Evolutionary conservation across 2,797 vertebrate genomes (phyloP), one percentile per base, ranked within the genome.

Genomic region (Alfaro cultratus): DNA sequence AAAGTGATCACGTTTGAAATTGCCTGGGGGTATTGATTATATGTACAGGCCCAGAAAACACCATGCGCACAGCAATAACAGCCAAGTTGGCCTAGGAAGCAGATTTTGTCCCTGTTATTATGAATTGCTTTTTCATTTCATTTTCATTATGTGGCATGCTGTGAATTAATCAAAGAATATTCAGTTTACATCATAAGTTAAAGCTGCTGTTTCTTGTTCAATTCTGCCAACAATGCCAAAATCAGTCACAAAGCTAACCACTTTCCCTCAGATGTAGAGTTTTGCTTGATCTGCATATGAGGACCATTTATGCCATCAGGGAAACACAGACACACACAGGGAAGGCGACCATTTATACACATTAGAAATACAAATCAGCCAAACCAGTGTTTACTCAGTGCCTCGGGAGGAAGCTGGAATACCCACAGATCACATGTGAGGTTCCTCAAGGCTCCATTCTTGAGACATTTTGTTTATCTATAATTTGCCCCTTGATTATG

Each of bases 1-100:
- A 92, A 94, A 94, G 92, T 93, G 93, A 95, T 94, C 93, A 94
- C 92, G 84, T 87, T 94, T 93, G 93, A 94, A 94, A 95, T 95
- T 93, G 94, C 92, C 91, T 92, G 49, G 39, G 78, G 88, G 41
- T 94, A 95, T 95, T 94, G 95, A 95, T 95, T 91, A 83, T 84
- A 88, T 80, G 87, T 87, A 90, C 86, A 87, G 77, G 86, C 79
- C 85, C 82, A 92, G 89, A 94, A 93, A 92, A 93, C 85, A 92
- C 79, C 45, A 80, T 92, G 91, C 92, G 90, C 90, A 91, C 88
- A 86, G 90, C 91, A 93, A 93, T 91, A 93, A 92, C 90, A 90
- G 89, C 89, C 88, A 88, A 87, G 91, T 88, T 86, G 86, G 84
- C 82, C 83, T 86, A 89, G 73, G 75, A 84, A 83, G 80, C 80